phyloP scores from a whole-genome alignment of 2,888 invertebrate genomes.

The Limenitis camilla region DNA sequence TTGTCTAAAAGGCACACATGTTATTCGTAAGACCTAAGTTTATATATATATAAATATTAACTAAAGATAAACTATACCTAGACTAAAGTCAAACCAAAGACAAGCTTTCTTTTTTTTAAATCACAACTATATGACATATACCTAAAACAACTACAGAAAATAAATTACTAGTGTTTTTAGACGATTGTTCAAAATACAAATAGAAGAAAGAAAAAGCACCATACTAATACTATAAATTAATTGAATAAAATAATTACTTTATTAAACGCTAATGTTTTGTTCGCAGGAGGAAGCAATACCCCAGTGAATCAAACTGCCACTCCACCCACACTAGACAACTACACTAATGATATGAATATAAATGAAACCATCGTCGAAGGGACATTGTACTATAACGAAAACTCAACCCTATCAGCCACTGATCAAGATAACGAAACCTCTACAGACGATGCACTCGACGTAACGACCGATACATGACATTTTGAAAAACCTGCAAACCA shows the following conservation, averaged over 20 bases:
- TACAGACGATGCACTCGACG: constrained; percentile 13
- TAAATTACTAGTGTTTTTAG: too few relatives aligned
- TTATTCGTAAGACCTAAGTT: too few relatives aligned
- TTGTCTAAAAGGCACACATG: too few relatives aligned
- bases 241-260: not conserved
- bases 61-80: too few relatives aligned
- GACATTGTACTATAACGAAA: constrained; percentile 18
- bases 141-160: not conserved
- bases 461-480: constrained; percentile 26
- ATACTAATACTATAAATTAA: not conserved
- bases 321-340: constrained; percentile 30
- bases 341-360: constrained; percentile 27
- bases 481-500: constrained; percentile 5
- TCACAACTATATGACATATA: too few relatives aligned
- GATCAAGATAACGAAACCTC: constrained; percentile 23
- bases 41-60: too few relatives aligned
- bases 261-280: constrained; percentile 17
- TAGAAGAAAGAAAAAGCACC: not conserved
- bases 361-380: constrained; percentile 23
- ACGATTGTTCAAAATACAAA: too few relatives aligned
- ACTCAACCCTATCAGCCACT: constrained; percentile 19
- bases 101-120: too few relatives aligned
- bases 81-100: too few relatives aligned
- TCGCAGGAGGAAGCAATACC: constrained; percentile 67
- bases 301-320: constrained; percentile 46